Evolutionary conservation across 2,113 vertebrate genomes (phyloP).

Genomic region (Pontoporia blainvillei): DNA sequence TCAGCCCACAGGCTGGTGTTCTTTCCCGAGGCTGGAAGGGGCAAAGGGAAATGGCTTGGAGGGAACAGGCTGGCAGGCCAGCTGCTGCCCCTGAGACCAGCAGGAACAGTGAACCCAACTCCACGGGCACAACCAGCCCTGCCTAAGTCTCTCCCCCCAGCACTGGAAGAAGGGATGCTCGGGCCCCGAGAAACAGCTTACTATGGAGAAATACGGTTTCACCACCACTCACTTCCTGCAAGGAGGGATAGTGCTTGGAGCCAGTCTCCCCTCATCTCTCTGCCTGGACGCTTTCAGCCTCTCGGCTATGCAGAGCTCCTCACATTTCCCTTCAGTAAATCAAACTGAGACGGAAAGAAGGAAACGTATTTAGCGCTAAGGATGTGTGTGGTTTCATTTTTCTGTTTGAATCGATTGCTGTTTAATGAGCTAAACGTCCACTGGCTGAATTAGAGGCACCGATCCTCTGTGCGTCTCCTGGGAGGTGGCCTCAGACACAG

Average conservation of each 20-base stretch:
- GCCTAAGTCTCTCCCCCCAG: background rate
- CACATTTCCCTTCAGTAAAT: conserved; percentile 31
- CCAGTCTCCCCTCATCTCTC: conserved; percentile 22
- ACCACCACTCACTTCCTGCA: background rate
- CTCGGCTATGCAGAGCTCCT: conserved; percentile 12
- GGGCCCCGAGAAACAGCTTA: background rate
- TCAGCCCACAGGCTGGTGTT: background rate
- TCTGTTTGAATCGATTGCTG: conserved; percentile 23
- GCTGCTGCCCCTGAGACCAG: background rate
- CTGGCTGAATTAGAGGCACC: background rate
- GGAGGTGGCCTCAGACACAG: background rate
- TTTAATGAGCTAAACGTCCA: conserved; percentile 60
- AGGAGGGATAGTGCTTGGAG: conserved; percentile 2
- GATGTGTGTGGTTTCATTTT: conserved; percentile 46
- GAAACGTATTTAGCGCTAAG: conserved; percentile 56
- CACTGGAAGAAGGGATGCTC: background rate
- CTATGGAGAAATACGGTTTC: conserved; percentile 34
- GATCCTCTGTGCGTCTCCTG: background rate
- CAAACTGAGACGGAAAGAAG: conserved; percentile 52
- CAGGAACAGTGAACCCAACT: background rate
- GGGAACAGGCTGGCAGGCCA: background rate
- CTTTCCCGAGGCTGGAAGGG: background rate
- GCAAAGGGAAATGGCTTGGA: background rate
- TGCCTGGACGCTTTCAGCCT: conserved; percentile 47
- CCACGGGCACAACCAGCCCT: background rate